phyloP scores from a whole-genome alignment of 2,888 invertebrate genomes.

The Drosophila pseudotalamancana region DNA sequence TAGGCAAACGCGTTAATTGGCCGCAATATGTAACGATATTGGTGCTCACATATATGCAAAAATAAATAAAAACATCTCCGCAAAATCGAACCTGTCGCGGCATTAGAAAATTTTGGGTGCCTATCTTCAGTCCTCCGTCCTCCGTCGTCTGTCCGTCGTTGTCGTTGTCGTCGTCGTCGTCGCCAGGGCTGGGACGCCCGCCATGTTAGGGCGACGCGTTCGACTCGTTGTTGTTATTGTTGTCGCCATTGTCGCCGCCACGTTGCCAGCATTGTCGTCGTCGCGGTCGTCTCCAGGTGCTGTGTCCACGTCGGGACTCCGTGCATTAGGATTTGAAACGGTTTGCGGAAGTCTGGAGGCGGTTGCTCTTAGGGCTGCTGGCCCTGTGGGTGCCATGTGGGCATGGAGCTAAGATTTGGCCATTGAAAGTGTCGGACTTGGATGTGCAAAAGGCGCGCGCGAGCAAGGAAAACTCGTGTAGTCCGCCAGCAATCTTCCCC shows the following conservation, averaged over 20 bases:
- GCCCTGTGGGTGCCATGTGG: conserved; percentile 37
- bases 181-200: conserved; percentile 56
- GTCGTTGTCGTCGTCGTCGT: conserved; percentile 18
- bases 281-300: conserved; percentile 46
- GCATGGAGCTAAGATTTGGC: conserved; percentile 56
- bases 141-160: conserved; percentile 9
- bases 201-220: conserved; percentile 54
- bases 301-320: conserved; percentile 15
- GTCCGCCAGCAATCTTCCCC: conserved; percentile 41
- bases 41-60: conserved; percentile 4
- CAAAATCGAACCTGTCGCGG: conserved; percentile 68
- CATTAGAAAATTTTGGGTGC: conserved; percentile 60
- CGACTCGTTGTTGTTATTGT: conserved; percentile 29
- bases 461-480: conserved; percentile 47
- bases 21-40: conserved; percentile 23
- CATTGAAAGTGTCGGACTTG: conserved; percentile 49
- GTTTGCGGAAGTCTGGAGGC: conserved; percentile 8
- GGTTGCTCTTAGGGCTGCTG: conserved; percentile 14
- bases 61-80: conserved; percentile 9
- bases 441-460: conserved; percentile 50
- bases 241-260: conserved; percentile 35
- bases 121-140: conserved; percentile 33
- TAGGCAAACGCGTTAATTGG: conserved; percentile 5
- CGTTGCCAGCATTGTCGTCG: conserved; percentile 45
- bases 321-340: conserved; percentile 4